Percentiles rank a stretch among this genome's conserved stretches.
Evolutionary conservation across 2,888 invertebrate genomes (phyloP).

Genomic region (Galeopsomyia nigrocyanea): DNA sequence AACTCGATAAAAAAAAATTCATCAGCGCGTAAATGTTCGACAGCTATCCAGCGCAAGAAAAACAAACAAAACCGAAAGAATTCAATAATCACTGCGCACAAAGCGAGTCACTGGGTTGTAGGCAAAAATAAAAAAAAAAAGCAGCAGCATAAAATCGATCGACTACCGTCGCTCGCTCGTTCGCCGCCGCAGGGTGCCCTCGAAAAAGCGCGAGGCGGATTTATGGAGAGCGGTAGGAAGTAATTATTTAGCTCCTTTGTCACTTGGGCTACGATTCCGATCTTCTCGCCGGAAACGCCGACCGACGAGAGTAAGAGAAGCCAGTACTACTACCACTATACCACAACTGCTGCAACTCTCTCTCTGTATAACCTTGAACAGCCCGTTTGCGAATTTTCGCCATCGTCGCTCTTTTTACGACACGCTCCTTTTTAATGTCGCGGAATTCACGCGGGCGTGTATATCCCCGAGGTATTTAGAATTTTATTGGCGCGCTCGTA

Average conservation of each 20-base stretch:
- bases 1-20: no score
- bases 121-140: background rate
- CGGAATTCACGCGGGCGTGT: background rate
- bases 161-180: no score
- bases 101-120: background rate
- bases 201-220: constrained; percentile 28
- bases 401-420: background rate
- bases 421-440: background rate
- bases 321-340: background rate
- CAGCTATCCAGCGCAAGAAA: no score
- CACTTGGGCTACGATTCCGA: constrained; percentile 46
- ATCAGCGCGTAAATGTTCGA: no score
- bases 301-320: background rate
- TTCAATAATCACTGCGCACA: background rate
- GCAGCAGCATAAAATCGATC: constrained; percentile 3
- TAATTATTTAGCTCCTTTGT: constrained; percentile 50
- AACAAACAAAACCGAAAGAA: background rate
- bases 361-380: background rate
- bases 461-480: no score
- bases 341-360: constrained; percentile 39
- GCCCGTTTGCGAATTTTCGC: constrained; percentile 33
- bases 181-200: background rate
- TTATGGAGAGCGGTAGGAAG: constrained; percentile 49
- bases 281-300: constrained; percentile 34
- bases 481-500: no score